phyloP scores from a whole-genome alignment of 2,888 invertebrate genomes.

The Protophormia terraenovae region DNA sequence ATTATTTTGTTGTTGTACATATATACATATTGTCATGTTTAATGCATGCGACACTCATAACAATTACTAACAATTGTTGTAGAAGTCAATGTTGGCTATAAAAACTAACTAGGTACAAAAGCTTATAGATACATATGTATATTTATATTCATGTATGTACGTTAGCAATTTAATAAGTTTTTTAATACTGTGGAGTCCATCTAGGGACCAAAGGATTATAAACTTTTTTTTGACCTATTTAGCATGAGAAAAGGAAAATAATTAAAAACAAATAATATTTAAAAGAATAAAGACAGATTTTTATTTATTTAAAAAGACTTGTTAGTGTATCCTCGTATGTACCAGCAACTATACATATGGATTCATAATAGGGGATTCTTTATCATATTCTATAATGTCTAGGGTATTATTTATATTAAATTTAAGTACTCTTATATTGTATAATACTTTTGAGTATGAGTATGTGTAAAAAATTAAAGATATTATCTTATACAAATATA shows the following conservation, averaged over 20 bases:
- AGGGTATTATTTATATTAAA: conserved; percentile 41
- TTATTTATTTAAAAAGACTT: not conserved
- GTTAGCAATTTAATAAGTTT: no score
- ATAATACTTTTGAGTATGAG: not conserved
- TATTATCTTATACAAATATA: conserved; percentile 19
- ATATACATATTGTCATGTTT: conserved; percentile 14
- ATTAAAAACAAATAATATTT: no score
- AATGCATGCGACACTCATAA: conserved; percentile 44
- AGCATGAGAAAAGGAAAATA: no score
- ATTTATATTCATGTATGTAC: no score
- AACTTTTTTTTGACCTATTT: no score
- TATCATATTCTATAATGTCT: conserved; percentile 18
- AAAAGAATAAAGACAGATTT: no score
- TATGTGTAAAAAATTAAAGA: conserved; percentile 19
- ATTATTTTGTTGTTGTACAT: not conserved
- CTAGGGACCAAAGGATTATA: no score
- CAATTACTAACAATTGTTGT: conserved; percentile 43
- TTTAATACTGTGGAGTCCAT: no score
- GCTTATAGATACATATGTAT: not conserved
- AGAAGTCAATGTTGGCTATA: conserved; percentile 35
- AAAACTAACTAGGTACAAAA: conserved; percentile 34
- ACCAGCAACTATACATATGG: not conserved
- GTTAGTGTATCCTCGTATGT: not conserved
- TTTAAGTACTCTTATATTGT: conserved; percentile 26
- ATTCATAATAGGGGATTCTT: not conserved